A percentile compares a stretch with the other conserved stretches of the same genome.
phyloP scores from a whole-genome alignment of 1,140 invertebrate genomes.

The Atta colombica region DNA sequence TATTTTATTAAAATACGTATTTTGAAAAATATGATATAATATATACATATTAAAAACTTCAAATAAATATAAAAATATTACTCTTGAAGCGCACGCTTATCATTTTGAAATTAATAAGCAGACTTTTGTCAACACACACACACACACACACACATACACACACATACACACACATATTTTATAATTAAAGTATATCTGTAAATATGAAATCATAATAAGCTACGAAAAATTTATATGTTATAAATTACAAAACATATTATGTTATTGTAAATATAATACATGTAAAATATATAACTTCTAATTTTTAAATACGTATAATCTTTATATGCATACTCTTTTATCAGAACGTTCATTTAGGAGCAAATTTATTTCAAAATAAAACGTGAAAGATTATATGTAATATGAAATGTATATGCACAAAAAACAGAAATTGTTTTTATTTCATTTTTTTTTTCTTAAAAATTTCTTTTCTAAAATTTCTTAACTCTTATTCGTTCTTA shows the following conservation, averaged over 20 bases:
- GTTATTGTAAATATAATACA: no score
- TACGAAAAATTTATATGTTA: neutral
- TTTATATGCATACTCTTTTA: neutral
- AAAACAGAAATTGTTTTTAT: neutral
- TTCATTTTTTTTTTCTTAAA: neutral
- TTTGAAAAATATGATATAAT: neutral
- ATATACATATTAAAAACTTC: neutral
- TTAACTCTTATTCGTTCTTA: neutral
- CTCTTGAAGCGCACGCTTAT: neutral
- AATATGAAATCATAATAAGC: neutral
- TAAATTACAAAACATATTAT: neutral
- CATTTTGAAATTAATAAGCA: neutral
- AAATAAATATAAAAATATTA: neutral
- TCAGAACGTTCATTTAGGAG: neutral
- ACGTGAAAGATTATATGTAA: neutral
- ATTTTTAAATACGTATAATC: neutral
- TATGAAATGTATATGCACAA: neutral
- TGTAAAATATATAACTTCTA: no score
- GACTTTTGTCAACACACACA: neutral
- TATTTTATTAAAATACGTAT: constrained; percentile 2
- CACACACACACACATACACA: no score
- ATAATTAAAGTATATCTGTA: neutral
- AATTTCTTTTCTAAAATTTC: no score
- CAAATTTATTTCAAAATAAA: constrained; percentile 7
- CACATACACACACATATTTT: neutral